Base-by-base conservation (phyloP, 2,888 invertebrate genomes). In the Helleia helle region DNA sequence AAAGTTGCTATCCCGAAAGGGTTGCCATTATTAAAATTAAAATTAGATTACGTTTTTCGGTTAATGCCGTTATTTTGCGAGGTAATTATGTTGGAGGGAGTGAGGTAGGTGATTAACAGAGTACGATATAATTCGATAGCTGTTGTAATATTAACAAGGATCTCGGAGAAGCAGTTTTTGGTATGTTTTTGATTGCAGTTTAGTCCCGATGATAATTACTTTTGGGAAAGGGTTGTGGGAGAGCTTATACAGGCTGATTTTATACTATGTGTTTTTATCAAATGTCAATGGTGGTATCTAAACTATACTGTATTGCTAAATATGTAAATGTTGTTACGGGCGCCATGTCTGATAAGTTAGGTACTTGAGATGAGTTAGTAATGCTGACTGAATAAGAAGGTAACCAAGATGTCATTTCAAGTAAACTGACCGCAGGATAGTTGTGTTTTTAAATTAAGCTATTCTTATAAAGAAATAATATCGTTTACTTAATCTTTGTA, bases 161-260 rank as follows among this genome's bases (percentile, higher is more conserved):
- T 74, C 67, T 66, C 73, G 54, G 57, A 65, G 65, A 66, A 75
- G 67, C 75, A 69, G 76, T 76, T 77, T 77, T 80, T 75, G 71
- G 65, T 69, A 70, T 65, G 73, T 79, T 80, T 81, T 80, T 79
- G 77, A 81, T 81, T 81, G 80, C 75, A 70, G 74, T 75, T 77
- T 65, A 71, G 71, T 68, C 70, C 65, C 65, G 65, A 68, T 75
- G 72, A 75, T 81, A 79, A 81, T 81, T 80, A 80, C 80, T 76
- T 80, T 65, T 74, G 79, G 79, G 73, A 69, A 68, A 73, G 79
- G 80, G 77, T 75, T 74, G 63, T 51, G 51, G 49, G 50, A 48
- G 48, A 44, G 31, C 38, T 15, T 60, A 68, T 56, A 65, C 68
- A 64, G 51, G 64, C 60, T 46, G 59, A 34, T 38, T n/a, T n/a